Conservation (phyloP, 2,113 vertebrate species). For the Oophaga pumilio region DNA sequence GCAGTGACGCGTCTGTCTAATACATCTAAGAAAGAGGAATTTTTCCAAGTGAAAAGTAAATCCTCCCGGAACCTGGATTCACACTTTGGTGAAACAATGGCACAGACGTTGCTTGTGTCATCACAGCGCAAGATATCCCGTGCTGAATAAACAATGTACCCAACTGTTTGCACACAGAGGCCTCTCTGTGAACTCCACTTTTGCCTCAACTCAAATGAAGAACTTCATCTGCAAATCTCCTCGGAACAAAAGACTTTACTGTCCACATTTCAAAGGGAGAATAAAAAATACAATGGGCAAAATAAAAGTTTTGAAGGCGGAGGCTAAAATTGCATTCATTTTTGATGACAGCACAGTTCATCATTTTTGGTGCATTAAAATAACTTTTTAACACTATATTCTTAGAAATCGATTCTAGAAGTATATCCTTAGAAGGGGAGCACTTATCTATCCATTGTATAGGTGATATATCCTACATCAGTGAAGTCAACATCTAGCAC, state of each 20-base stretch:
- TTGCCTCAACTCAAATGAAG: slow-evolving; percentile 35
- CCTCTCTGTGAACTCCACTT: slow-evolving; percentile 28
- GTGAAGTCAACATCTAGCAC: too few relatives aligned
- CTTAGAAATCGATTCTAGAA: neutral
- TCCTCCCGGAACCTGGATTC: slow-evolving; percentile 31
- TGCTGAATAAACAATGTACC: slow-evolving; percentile 49
- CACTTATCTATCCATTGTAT: too few relatives aligned
- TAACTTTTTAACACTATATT: too few relatives aligned
- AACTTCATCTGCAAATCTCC: slow-evolving; percentile 32
- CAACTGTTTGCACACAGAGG: slow-evolving; percentile 48
- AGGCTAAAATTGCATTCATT: neutral
- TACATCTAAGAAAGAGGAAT: neutral
- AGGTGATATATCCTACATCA: too few relatives aligned
- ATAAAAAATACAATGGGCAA: neutral
- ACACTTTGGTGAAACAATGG: slow-evolving; percentile 38
- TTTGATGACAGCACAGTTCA: neutral
- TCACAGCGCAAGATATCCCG: slow-evolving; percentile 16
- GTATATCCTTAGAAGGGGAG: too few relatives aligned
- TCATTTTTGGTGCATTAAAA: neutral
- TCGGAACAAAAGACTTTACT: slow-evolving; percentile 28
- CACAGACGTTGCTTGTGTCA: slow-evolving; percentile 4
- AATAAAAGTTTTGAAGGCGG: neutral
- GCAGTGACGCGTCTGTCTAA: neutral
- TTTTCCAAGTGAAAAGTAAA: neutral
- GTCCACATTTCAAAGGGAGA: slow-evolving; percentile 20